Conservation (phyloP, 2,113 vertebrate genomes). For the Mandrillus leucophaeus region DNA sequence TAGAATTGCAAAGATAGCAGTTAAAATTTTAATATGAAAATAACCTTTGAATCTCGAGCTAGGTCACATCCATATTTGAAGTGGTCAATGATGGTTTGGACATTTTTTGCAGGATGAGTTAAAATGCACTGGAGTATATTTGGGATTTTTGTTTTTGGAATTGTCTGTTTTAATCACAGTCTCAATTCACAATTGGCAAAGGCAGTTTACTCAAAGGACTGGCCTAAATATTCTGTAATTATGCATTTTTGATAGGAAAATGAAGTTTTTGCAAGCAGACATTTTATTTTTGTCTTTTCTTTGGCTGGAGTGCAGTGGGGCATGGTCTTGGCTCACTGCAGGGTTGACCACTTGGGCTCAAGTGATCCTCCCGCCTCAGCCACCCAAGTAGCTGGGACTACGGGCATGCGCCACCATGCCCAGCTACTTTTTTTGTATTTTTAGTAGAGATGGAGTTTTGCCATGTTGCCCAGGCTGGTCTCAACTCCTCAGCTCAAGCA, state of each 20-base stretch:
- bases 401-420: too few relatives aligned
- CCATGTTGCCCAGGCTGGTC: too few relatives aligned
- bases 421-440: too few relatives aligned
- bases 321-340: too few relatives aligned
- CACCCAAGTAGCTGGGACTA: too few relatives aligned
- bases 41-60: slow-evolving; percentile 10
- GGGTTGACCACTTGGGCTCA: too few relatives aligned
- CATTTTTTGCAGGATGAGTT: background rate
- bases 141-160: slow-evolving; percentile 39
- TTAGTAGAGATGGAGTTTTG: too few relatives aligned
- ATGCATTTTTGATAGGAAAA: slow-evolving; percentile 50
- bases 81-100: slow-evolving; percentile 41
- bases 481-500: too few relatives aligned
- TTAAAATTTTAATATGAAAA: slow-evolving; percentile 48
- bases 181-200: slow-evolving; percentile 9
- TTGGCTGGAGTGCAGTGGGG: too few relatives aligned
- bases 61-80: slow-evolving; percentile 59
- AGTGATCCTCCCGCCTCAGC: too few relatives aligned
- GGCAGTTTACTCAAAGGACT: background rate
- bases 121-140: background rate
- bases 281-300: too few relatives aligned
- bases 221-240: background rate
- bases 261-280: slow-evolving; percentile 5
- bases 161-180: slow-evolving; percentile 38
- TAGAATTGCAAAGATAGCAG: slow-evolving; percentile 10